Evolutionary conservation across 2,888 invertebrate species (phyloP), one percentile per base, ranked within the genome.

Genomic region (Hirtodrosophila cameraria): DNA sequence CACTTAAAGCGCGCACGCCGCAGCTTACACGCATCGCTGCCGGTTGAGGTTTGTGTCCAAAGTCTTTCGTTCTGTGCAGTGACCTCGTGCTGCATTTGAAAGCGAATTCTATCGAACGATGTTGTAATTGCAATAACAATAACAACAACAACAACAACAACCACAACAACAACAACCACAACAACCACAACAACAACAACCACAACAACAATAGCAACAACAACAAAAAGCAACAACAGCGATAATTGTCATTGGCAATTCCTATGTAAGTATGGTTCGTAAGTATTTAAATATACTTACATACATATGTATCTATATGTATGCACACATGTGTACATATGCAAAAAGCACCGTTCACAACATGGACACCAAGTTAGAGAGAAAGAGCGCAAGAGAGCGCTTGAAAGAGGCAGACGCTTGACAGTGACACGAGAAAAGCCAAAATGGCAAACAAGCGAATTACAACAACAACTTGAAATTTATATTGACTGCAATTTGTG

Each of bases 31-130:
- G 82, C 79, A 70, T 58, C 73, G 65, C 59, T 73, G 79, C 49
- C 48, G 15, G 11, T 31, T 8, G 52, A 76, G 68, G 79, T 80
- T 82, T 66, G 79, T 79, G 79, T 62, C 62, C 74, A 79, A 82
- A 80, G 82, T 80, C 82, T 82, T 80, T 82, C 68, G 76, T 77
- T 79, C 63, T 69, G 25, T 50, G 48, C 49, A 53, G 28, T 60
- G 82, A 82, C 79, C 79, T 82, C 79, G 79, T 75, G 73, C 82
- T 70, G 73, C 58, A 82, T 82, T 75, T 61, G 55, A 48, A 59
- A 54, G 41, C 39, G 49, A 48, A 57, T 45, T 54, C 38, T 43
- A 53, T 60, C 31, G 50, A 48, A 35, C 55, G 31, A 30, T 45
- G 41, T 23, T 35, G 38, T 28, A 39, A 36, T 35, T 58, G 39